Percentiles rank a stretch among this genome's conserved stretches.
phyloP scores from a whole-genome alignment of 2,113 vertebrate genomes.

The Tauraco erythrolophus region DNA sequence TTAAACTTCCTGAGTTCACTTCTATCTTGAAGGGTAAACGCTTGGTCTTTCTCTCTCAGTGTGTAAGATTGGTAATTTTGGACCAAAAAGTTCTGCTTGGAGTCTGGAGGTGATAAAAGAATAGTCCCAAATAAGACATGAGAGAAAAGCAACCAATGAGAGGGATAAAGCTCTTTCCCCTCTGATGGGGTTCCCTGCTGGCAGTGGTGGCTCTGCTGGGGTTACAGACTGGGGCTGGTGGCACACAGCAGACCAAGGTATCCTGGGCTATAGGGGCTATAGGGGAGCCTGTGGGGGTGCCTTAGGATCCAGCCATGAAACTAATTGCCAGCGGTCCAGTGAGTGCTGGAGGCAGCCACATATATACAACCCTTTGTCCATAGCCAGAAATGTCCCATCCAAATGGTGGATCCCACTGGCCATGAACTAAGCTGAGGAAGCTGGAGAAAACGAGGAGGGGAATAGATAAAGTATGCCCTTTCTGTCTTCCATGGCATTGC shows the following conservation, averaged over 20 bases:
- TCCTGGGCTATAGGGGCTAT: neutral
- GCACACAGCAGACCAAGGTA: neutral
- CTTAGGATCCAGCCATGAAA: neutral
- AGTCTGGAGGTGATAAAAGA: neutral
- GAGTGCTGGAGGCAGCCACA: neutral
- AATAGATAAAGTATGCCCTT: neutral
- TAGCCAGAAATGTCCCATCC: neutral
- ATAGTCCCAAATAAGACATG: neutral
- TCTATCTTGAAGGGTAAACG: neutral
- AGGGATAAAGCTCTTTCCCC: neutral
- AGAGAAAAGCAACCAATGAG: neutral
- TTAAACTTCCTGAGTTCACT: neutral
- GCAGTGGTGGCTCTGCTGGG: neutral
- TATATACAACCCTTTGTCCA: neutral
- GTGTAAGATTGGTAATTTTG: neutral
- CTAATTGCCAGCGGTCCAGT: accelerated
- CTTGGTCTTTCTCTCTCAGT: neutral
- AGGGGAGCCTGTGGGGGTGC: neutral
- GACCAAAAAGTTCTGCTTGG: neutral
- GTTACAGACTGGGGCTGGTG: neutral
- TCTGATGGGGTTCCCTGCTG: accelerated
- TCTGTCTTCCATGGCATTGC: neutral
- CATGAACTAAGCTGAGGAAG: neutral
- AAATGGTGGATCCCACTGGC: neutral
- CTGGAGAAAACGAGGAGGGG: neutral